phyloP scores from a whole-genome alignment of 37 sponge, comb jelly and placozoan species.

The Chondrilla cf. caribensis region DNA sequence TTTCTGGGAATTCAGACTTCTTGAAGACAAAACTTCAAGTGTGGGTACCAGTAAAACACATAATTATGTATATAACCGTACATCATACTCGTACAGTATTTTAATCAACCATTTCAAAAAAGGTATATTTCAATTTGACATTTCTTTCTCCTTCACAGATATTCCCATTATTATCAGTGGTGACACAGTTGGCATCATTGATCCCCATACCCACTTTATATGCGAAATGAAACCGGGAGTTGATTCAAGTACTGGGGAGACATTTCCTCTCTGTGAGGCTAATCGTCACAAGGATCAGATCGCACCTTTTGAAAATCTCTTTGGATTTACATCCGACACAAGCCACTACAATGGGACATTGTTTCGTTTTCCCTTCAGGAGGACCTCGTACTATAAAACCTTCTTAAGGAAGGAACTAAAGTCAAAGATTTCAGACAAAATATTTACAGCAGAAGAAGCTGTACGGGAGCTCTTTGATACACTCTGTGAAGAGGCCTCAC shows the following conservation, averaged over 20 bases:
- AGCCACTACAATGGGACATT: constrained; percentile 64
- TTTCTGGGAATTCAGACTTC: too few species aligned
- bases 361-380: constrained; percentile 74
- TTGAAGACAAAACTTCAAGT: too few species aligned
- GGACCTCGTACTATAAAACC: not conserved
- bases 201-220: constrained; percentile 39
- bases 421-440: constrained; percentile 38
- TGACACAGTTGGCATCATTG: constrained; percentile 41
- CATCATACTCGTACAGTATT: too few species aligned
- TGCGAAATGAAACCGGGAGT: not conserved
- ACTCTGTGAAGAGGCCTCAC: constrained; percentile 20
- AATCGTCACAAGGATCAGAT: constrained; percentile 53
- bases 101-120: too few species aligned
- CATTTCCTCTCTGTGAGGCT: not conserved
- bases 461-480: constrained; percentile 17
- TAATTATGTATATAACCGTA: too few species aligned
- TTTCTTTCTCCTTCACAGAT: constrained; percentile 32
- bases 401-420: not conserved
- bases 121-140: too few species aligned
- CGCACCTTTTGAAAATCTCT: constrained; percentile 53
- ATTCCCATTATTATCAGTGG: constrained; percentile 58
- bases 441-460: constrained; percentile 13
- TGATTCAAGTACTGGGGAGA: not conserved
- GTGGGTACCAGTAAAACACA: too few species aligned
- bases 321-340: constrained; percentile 49